Conservation (phyloP, 1,140 invertebrate genomes). For the Aphaenogaster floridana region DNA sequence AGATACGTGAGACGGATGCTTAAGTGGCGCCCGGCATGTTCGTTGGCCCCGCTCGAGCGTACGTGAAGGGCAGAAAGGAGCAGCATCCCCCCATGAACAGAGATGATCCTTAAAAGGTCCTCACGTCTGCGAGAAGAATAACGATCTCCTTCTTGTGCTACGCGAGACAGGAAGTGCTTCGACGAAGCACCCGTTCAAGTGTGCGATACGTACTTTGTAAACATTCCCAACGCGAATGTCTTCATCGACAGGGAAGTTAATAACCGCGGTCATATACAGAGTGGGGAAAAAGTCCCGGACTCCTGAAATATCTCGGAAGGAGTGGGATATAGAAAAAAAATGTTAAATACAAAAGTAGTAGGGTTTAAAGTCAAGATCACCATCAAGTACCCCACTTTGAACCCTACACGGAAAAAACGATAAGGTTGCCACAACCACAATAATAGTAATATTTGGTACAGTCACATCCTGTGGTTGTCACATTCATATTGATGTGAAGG, state of each 20-base stretch:
- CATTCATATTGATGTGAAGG: too few species aligned
- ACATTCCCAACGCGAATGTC: not conserved
- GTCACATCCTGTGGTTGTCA: too few species aligned
- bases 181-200: conserved; percentile 25
- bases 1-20: conserved; percentile 77
- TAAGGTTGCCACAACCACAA: too few species aligned
- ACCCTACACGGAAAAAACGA: too few species aligned
- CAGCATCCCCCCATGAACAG: conserved; percentile 33
- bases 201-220: conserved; percentile 46
- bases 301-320: too few species aligned
- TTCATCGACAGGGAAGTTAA: not conserved
- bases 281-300: too few species aligned
- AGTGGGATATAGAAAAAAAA: too few species aligned
- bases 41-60: conserved; percentile 43
- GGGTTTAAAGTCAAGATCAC: too few species aligned
- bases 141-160: conserved; percentile 65
- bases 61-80: conserved; percentile 51
- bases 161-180: conserved; percentile 50
- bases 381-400: too few species aligned
- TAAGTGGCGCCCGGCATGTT: conserved; percentile 55
- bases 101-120: conserved; percentile 69
- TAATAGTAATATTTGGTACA: too few species aligned
- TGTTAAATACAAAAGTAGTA: too few species aligned
- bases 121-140: conserved; percentile 70
- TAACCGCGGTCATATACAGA: not conserved